phyloP scores from a whole-genome alignment of 23 tunicate species.

The Clavelina lepadiformis region DNA sequence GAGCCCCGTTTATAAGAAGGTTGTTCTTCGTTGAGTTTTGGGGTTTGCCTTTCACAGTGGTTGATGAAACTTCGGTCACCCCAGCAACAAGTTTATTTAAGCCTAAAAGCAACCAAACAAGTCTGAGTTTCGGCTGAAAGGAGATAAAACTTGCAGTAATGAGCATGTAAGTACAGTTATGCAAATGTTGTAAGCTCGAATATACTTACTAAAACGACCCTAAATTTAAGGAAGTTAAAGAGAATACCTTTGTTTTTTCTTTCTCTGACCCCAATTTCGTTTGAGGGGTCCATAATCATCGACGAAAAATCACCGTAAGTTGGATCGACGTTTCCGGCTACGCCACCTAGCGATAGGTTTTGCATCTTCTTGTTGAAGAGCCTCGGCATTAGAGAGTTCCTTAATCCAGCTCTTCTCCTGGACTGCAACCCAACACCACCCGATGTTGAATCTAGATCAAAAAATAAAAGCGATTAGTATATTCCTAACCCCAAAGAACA shows the following conservation, averaged over 20 bases:
- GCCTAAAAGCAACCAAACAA: too few relatives aligned
- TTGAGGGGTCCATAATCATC: too few relatives aligned
- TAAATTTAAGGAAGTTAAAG: too few relatives aligned
- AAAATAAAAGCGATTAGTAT: neutral
- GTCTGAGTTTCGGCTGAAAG: too few relatives aligned
- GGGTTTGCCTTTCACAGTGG: conserved; percentile 43
- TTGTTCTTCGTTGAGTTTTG: conserved; percentile 12
- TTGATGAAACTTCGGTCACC: conserved; percentile 59
- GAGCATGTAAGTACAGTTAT: too few relatives aligned
- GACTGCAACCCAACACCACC: conserved; percentile 70
- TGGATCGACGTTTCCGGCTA: conserved; percentile 7
- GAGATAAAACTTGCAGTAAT: too few relatives aligned
- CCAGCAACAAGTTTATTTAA: too few relatives aligned
- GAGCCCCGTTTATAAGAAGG: conserved; percentile 1
- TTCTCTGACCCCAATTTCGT: too few relatives aligned
- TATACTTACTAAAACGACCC: too few relatives aligned
- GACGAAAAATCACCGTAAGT: conserved; percentile 8
- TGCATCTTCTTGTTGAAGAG: conserved; percentile 80
- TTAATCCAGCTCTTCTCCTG: conserved; percentile 23
- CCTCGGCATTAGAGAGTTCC: conserved; percentile 35
- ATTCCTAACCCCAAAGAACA: neutral
- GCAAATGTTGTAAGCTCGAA: too few relatives aligned
- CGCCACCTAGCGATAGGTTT: conserved; percentile 50
- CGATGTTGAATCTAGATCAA: conserved; percentile 67
- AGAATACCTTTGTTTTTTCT: too few relatives aligned